These are phyloP conservation scores for Scaptodrosophila lebanonensis DNA, from an alignment of 1,140 invertebrate species.

Conservation along the genomic window DNA sequence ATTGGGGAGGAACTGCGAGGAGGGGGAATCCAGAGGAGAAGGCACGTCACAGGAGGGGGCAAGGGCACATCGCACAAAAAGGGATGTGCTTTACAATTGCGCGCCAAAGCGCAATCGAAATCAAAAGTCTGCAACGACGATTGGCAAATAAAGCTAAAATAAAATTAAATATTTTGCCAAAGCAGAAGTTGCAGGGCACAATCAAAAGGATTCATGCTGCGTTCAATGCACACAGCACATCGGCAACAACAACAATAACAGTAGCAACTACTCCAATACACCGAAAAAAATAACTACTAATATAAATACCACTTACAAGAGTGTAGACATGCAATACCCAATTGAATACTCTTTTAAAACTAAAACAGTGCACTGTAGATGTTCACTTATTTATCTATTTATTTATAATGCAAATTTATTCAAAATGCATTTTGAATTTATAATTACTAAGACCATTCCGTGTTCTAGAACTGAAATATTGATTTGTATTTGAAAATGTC, in stretches of 20 bases:
- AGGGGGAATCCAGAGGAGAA: neutral
- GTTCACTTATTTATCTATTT: too few species aligned
- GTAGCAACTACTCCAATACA: constrained; percentile 24
- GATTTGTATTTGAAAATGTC: too few species aligned
- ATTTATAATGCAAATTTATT: too few species aligned
- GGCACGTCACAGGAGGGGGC: neutral
- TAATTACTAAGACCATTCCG: too few species aligned
- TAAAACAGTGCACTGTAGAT: too few species aligned
- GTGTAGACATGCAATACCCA: too few species aligned
- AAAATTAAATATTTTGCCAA: constrained; percentile 69
- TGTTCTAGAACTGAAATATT: too few species aligned
- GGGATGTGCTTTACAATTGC: too few species aligned
- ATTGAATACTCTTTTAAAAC: too few species aligned
- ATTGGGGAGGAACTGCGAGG: neutral
- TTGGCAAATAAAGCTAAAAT: constrained; percentile 71
- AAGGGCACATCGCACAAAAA: constrained; percentile 51
- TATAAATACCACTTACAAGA: too few species aligned
- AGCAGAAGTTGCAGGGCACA: constrained; percentile 66
- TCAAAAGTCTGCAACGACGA: constrained; percentile 18
- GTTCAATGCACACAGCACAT: constrained; percentile 26
- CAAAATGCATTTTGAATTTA: too few species aligned
- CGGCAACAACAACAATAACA: constrained; percentile 23
- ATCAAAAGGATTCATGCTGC: constrained; percentile 67
- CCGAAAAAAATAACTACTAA: constrained; percentile 10
- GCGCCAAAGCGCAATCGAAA: constrained; percentile 16